Conservation (phyloP, 2,113 vertebrate species). For the Polyodon spathula region DNA sequence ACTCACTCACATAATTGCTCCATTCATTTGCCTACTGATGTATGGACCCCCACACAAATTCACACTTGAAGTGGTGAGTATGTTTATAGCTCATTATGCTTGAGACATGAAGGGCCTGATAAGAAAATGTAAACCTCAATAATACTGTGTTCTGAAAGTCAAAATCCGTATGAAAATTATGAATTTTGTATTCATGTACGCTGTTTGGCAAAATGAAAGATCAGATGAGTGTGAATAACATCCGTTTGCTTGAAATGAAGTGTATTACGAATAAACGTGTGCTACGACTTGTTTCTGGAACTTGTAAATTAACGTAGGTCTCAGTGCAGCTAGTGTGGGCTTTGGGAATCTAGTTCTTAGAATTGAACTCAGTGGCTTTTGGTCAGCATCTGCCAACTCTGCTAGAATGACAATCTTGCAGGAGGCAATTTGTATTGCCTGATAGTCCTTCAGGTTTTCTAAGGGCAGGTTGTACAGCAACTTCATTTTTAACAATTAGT, state of each 20-base stretch:
- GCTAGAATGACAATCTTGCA: conserved; percentile 51
- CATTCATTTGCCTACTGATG: neutral
- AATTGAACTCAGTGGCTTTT: conserved; percentile 53
- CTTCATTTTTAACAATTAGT: conserved; percentile 68
- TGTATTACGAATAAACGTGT: neutral
- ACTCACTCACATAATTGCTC: neutral
- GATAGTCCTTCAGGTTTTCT: conserved; percentile 49
- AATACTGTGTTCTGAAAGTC: neutral
- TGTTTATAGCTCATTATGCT: neutral
- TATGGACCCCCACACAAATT: neutral
- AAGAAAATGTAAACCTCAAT: too few species aligned
- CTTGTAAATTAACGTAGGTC: too few species aligned
- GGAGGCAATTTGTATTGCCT: conserved; percentile 51
- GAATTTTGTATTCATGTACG: neutral
- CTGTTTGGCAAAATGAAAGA: neutral
- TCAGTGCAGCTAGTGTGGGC: conserved; percentile 44
- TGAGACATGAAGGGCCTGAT: neutral
- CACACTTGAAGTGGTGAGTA: too few species aligned
- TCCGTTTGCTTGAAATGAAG: neutral
- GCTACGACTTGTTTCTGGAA: neutral
- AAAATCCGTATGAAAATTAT: neutral
- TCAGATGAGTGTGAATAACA: neutral
- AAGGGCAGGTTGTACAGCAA: conserved; percentile 63
- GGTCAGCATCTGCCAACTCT: conserved; percentile 38
- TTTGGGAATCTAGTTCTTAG: conserved; percentile 59